Base-by-base conservation (phyloP, 2,888 invertebrate genomes). In the Beris chalybata region DNA sequence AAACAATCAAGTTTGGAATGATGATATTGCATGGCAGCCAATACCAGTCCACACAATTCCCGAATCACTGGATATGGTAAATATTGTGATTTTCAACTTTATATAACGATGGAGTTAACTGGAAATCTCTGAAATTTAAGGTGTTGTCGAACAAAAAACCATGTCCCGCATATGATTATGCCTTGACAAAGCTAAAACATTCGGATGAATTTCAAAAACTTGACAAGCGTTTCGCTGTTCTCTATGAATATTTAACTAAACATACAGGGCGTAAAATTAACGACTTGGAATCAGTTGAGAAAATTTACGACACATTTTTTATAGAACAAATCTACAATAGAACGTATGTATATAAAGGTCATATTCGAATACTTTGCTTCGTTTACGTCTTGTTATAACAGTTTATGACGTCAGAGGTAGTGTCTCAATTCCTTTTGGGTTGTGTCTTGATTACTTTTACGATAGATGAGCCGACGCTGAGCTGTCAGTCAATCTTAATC, bases 41-140 rank as follows among this genome's bases (percentile, higher is more conserved):
- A 88, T 92, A 72, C 91, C 92, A 0, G 84, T 92, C 0, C 91
- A 91, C 73, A 89, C 91, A 0, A 73, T 80, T 1, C 87, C 89
- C 0, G 84, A 87, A 73, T 74, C 76, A 1, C 74, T 83, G 4
- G 94, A 95, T 81, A 79, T 84, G 74, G 75, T 91, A 72, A 22
- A 12, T 4, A 3, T 50, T 22, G 47, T 32, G 13, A n/a, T 38
- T 13, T 11, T 38, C 64, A 45, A 63, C 55, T 55, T 48, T 44
- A 56, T 55, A 6, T 4, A 53, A 44, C 52, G 45, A 45, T 47
- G 22, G 1, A 22, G 22, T 3, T 30, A 48, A 32, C 63, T 59
- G 64, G 50, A 38, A 64, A 56, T 11, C 63, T 65, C 64, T 72
- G 38, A 50, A 61, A 56, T 71, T 71, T 52, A 63, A 82, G 81